Base-by-base conservation (phyloP, 2,797 vertebrate genomes). In the Helicolenus hilgendorfi region DNA sequence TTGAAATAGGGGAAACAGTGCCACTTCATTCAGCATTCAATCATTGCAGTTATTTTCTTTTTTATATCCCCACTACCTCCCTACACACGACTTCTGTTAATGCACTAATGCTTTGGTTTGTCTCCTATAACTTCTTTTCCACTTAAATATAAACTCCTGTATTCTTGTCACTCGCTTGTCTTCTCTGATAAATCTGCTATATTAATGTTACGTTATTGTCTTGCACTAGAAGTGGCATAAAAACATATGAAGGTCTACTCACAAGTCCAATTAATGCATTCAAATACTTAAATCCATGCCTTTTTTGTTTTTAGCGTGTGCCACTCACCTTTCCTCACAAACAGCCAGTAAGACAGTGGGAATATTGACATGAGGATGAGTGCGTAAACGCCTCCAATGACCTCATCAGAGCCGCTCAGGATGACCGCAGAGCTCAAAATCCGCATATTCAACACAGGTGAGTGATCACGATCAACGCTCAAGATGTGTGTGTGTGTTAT, bases 311-410 rank as follows among this genome's bases (percentile, higher is more conserved):
- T 35, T 3, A 76, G 26, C 70, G 55, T 83, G 65, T 33, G 5
- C 11, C 33, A 92, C 96, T 95, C 87, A 95, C 93, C 94, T 90
- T 77, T 91, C 24, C 33, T 90, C 27, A 18, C 72, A 53, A 91
- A 87, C 62, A 96, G 72, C 89, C 92, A 93, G 77, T 73, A 92
- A 64, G 75, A 89, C 45, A 95, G 64, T 11, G 92, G 92, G 13
- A 95, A 81, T 26, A 95, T 1, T n/a, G 85, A 81, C 41, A 96
- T 72, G 20, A 96, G 29, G 36, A 94, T 8, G 3, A 95, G 18
- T 0, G 85, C 56, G 53, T 91, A 91, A 55, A 96, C 58, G n/a
- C 81, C 79, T 76, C 83, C 79, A 18, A 36, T 31, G 15, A 62
- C 24, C 20, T 86, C 93, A 20, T 89, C 86, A 13, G 72, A 64